Conservation (phyloP, 2,888 invertebrate species). For the Callyntrura guangdongensis region DNA sequence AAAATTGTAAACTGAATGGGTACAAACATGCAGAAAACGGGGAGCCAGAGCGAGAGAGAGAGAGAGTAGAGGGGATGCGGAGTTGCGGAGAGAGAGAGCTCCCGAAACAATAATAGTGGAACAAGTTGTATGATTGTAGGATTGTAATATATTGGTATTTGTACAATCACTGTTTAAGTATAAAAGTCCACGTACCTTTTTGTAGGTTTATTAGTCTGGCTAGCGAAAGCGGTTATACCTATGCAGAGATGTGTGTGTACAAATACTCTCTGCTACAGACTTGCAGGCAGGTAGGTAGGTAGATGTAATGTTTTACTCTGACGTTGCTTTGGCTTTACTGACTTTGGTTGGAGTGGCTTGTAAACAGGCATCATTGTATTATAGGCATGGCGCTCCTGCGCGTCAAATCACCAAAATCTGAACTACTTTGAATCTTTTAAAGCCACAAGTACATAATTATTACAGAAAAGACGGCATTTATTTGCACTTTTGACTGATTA, state of each 20-base stretch:
- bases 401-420: constrained; percentile 21
- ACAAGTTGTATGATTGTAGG: constrained; percentile 17
- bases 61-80: not conserved
- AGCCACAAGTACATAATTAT: constrained; percentile 49
- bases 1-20: constrained; percentile 43
- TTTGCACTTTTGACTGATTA: constrained; percentile 75
- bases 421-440: constrained; percentile 47
- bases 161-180: not conserved
- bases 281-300: too few species aligned
- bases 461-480: constrained; percentile 57
- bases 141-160: not conserved
- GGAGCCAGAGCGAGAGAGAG: too few species aligned
- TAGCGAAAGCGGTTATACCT: not conserved
- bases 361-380: not conserved
- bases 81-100: not conserved
- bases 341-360: too few species aligned
- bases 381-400: not conserved
- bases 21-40: constrained; percentile 48
- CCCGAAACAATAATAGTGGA: constrained; percentile 24
- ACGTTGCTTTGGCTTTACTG: too few species aligned
- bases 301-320: too few species aligned
- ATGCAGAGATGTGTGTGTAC: too few species aligned
- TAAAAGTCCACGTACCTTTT: not conserved
- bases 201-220: not conserved
- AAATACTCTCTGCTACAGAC: too few species aligned